A percentile compares a stretch with the other conserved stretches of the same genome.
Evolutionary conservation across 2,113 vertebrate species (phyloP).

Genomic region (Pithys albifrons): DNA sequence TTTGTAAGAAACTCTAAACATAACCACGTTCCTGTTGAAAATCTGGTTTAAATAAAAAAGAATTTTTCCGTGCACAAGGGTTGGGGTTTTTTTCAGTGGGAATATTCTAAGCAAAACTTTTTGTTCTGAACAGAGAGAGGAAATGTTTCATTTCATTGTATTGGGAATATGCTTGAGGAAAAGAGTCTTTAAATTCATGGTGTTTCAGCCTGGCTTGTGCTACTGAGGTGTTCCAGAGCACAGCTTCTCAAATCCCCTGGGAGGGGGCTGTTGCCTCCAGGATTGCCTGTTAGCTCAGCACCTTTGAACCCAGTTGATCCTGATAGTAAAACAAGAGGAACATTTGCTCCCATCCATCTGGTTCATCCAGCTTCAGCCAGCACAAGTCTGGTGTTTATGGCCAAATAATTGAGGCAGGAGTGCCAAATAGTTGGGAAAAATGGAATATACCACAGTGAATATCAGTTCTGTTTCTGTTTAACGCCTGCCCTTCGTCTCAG

Average conservation of each 20-base stretch:
- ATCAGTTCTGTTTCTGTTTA: neutral
- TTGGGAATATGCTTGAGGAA: neutral
- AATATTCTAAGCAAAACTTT: conserved; percentile 1
- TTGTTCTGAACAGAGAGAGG: conserved; percentile 30
- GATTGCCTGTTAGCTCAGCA: neutral
- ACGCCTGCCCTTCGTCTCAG: neutral
- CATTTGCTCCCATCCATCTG: neutral
- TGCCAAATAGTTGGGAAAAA: neutral
- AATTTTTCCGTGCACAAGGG: neutral
- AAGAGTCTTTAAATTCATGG: neutral
- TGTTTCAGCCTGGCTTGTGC: neutral
- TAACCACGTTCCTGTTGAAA: neutral
- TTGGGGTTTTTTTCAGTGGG: neutral
- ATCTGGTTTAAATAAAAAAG: conserved; percentile 48
- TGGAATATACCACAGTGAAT: neutral
- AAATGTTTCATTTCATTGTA: conserved; percentile 39
- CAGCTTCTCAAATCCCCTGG: neutral
- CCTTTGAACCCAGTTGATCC: neutral
- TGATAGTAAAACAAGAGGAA: neutral
- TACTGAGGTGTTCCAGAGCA: neutral
- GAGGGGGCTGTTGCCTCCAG: neutral
- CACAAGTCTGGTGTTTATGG: neutral
- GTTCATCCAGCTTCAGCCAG: neutral
- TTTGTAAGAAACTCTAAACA: neutral
- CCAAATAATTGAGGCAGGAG: neutral